A percentile compares a stretch with the other conserved stretches of the same genome.
phyloP scores from a whole-genome alignment of 2,888 invertebrate species.

The Catocala fraxini region DNA sequence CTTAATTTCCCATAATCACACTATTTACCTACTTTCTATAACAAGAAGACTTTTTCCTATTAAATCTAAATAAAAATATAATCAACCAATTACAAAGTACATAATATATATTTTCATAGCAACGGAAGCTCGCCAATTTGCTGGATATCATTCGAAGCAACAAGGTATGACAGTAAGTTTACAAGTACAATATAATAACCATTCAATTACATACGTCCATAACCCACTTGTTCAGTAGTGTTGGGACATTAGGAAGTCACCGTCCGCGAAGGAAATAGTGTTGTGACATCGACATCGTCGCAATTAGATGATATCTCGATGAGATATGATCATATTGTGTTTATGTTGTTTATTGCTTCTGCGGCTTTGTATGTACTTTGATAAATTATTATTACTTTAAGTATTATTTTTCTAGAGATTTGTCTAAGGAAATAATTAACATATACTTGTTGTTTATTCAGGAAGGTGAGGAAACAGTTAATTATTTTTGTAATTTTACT shows the following conservation, averaged over 20 bases:
- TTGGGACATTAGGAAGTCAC: constrained; percentile 69
- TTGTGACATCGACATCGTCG: constrained; percentile 39
- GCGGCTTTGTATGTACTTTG: background rate
- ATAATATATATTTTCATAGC: background rate
- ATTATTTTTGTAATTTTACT: too few species aligned
- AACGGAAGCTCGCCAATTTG: constrained; percentile 6
- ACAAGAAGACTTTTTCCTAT: too few species aligned
- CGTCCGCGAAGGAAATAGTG: constrained; percentile 43
- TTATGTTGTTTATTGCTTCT: background rate
- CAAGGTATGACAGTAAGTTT: constrained; percentile 17
- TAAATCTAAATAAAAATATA: too few species aligned
- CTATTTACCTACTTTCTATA: too few species aligned
- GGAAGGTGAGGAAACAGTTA: too few species aligned
- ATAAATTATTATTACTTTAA: too few species aligned
- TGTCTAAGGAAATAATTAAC: too few species aligned
- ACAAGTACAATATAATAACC: constrained; percentile 22
- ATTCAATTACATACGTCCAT: constrained; percentile 61
- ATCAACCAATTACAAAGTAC: too few species aligned
- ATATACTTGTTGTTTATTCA: too few species aligned
- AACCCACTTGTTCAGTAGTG: constrained; percentile 69
- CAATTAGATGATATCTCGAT: constrained; percentile 39
- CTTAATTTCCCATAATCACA: too few species aligned
- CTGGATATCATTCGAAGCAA: constrained; percentile 10
- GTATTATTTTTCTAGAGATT: too few species aligned
- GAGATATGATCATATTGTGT: background rate